Base-by-base conservation (phyloP, 2,113 vertebrate genomes). In the Aspiorhynchus laticeps region DNA sequence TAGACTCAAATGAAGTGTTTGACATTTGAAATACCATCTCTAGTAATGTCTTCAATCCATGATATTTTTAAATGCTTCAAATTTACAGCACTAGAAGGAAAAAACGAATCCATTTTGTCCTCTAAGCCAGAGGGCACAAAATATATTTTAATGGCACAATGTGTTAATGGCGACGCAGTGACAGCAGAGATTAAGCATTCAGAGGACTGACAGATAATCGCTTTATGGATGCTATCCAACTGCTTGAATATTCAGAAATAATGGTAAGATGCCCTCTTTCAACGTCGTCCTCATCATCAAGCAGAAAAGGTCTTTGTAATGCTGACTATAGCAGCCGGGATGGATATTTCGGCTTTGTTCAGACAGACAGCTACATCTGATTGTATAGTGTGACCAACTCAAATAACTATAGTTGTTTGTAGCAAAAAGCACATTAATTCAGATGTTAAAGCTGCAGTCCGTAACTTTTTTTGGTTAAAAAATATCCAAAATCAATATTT, bases 171-270 rank as follows among this genome's bases (percentile, higher is more conserved):
- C 53, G 73, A 77, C n/a, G 26, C 85, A 59, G 11, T 75, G 86
- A 86, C 46, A 69, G 63, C 17, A 33, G 36, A 86, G 61, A 78
- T 84, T 56, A 85, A 24, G 31, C 83, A 87, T 84, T 86, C 85
- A 59, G 87, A 51, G 53, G 63, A 80, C 74, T 88, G 84, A 80
- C 90, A 89, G 82, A 85, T 88, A 85, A 89, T 91, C 73, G 67
- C 65, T 89, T 85, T 73, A 77, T 73, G 78, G 83, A 89, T 83
- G 76, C 59, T 59, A 74, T 83, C 84, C 48, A 19, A 89, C 4
- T 12, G 67, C 69, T 78, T 86, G 87, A 91, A 87, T 87, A 21
- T 87, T 89, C 78, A 87, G 73, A n/a, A 76, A 41, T 87, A 89
- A 93, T 91, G 89, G 80, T 83, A 86, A 85, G 80, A 90, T 26